Base-by-base conservation (phyloP, 2,797 vertebrate genomes). In the Sebastiscus albofasciatus region DNA sequence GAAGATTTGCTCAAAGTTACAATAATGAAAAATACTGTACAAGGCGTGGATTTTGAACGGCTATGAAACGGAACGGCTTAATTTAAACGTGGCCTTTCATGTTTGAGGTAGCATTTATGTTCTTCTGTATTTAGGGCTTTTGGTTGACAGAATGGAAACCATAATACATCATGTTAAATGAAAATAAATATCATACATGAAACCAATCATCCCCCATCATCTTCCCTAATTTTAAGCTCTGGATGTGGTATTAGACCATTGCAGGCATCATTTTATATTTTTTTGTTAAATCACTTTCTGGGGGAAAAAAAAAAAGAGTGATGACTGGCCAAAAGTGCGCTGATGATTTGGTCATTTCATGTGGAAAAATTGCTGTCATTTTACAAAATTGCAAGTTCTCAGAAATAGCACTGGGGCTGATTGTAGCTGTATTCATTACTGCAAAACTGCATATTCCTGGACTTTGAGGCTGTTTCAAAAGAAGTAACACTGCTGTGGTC, bases 311-410 rank as follows among this genome's bases (percentile, higher is more conserved):
- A 80, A 77, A 75, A 80, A 77, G 22, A 36, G 61, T 39, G 26
- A 78, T 6, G 9, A 73, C 56, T 49, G 62, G 26, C 54, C 60
- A 68, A 85, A 84, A 72, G 76, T 20, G 42, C n/a, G 0, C 59
- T 72, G 81, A 87, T 86, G 84, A 90, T 90, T 85, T 74, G 83
- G 81, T 77, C 81, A 87, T 89, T 91, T 87, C 54, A 79, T 85
- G 86, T 61, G 67, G 33, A 79, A 90, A 90, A 88, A 93, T 90
- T 88, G 85, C 73, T 26, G 72, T 86, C 80, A 86, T 92, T 93
- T 91, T 26, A 49, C 65, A 82, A 91, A 92, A 93, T 86, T 84
- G 85, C 80, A 82, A 80, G 77, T 83, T 85, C 85, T 86, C 65
- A 56, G 81, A 81, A 90, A 82, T 42, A 71, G 81, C 33, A 72